Evolutionary conservation across 2,797 vertebrate species (phyloP), one percentile per base, ranked within the genome.

Genomic region (Podargus strigoides): DNA sequence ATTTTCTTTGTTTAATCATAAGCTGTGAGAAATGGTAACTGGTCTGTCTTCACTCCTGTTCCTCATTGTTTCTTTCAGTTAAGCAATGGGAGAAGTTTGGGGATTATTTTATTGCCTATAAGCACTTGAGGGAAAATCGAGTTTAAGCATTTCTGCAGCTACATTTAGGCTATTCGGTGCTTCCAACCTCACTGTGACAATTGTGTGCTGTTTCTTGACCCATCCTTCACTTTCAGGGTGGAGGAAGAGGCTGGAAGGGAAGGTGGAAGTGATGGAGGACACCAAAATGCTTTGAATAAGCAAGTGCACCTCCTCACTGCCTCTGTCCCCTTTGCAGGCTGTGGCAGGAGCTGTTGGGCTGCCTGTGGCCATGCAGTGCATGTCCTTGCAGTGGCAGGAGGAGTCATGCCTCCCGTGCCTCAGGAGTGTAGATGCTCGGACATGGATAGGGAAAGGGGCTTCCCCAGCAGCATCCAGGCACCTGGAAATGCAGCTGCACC

Each of bases 311-410:
- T 30, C 21, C 44, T 12, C 12, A 9, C 21, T 15, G 50, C 56
- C n/a, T 8, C 21, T 36, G 17, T 23, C 30, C 26, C 12, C 4
- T 92, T 50, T 95, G 74, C 88, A 98, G 98, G 98, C 97, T 27
- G 75, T 97, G 68, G 28, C 58, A 6, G 97, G 93, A 41, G 96
- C 84, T 0, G 26, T 93, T 81, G 98, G 97, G 36, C 95, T 98
- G 36, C 98, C 98, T 0, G 16, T 97, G 76, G 92, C 95, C 2
- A 93, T 98, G 46, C 98, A 97, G 87, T 98, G 97, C 41, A 85
- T 97, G 26, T 95, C 98, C 52, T 89, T 97, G 36, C 96, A 95
- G 4, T 97, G 97, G 97, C 97, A 97, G 81, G 98, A 98, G n/a
- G 97, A 98, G 92, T 90, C 97, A 19, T 96, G 96, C 64, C 97